Evolutionary conservation across 2,113 vertebrate species (phyloP).

Genomic region (Vidua chalybeata): DNA sequence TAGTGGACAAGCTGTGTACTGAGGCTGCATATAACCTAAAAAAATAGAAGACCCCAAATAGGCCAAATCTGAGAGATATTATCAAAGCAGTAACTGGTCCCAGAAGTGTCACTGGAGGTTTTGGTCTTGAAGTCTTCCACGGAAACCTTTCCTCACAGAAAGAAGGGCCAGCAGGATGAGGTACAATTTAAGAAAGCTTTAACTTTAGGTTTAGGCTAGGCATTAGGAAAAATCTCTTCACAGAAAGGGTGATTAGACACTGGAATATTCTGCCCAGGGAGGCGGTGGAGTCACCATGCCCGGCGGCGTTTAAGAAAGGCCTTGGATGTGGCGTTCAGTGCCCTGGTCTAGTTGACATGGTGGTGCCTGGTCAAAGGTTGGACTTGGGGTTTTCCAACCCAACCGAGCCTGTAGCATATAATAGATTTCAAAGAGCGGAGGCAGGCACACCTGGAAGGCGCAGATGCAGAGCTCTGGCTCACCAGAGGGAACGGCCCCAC

Average conservation of each 20-base stretch:
- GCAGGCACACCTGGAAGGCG: accelerated
- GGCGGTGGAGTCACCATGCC: not conserved
- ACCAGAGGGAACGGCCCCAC: accelerated
- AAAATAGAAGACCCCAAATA: not conserved
- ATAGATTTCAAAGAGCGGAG: accelerated
- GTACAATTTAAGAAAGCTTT: not conserved
- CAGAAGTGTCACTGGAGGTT: not conserved
- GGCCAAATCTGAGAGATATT: not conserved
- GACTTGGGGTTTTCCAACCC: not conserved
- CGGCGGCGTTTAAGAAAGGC: too few relatives aligned
- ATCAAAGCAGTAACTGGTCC: not conserved
- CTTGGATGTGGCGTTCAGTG: not conserved
- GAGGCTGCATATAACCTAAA: not conserved
- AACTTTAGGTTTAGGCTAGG: too few relatives aligned
- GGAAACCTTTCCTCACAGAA: not conserved
- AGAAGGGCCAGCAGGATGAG: accelerated
- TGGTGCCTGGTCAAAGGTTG: not conserved
- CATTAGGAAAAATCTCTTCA: not conserved
- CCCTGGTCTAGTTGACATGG: accelerated
- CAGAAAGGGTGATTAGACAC: not conserved
- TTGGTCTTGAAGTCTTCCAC: not conserved
- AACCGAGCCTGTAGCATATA: accelerated
- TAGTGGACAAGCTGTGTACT: accelerated
- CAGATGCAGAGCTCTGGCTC: accelerated
- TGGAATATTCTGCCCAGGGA: not conserved